Percentiles rank a stretch among this genome's conserved stretches.
Conservation (phyloP, 2,888 invertebrate genomes). For the Synanthedon formicaeformis region DNA sequence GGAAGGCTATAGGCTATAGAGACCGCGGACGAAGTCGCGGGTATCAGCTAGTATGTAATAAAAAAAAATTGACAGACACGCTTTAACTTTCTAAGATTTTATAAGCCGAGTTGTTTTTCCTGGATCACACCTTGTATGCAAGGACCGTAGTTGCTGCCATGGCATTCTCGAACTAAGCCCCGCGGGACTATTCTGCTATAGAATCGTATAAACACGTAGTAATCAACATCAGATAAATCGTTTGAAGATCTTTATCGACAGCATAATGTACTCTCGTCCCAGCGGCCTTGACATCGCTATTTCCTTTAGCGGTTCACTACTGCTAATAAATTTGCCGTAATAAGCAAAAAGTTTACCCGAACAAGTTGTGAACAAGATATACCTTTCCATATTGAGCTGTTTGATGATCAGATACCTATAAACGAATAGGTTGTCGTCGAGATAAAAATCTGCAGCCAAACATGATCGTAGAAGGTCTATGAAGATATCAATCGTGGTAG, state of each 20-base stretch:
- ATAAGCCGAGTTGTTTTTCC: neutral
- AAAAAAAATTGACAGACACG: too few relatives aligned
- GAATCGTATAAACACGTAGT: neutral
- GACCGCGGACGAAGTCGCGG: too few relatives aligned
- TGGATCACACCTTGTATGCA: neutral
- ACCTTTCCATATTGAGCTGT: neutral
- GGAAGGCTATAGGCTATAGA: too few relatives aligned
- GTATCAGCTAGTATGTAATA: too few relatives aligned
- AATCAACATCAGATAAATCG: neutral
- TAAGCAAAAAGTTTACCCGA: neutral
- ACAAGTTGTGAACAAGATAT: neutral
- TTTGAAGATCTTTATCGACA: neutral
- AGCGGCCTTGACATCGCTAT: neutral
- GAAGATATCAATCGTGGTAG: neutral
- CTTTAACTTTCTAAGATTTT: neutral
- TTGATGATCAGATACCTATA: neutral
- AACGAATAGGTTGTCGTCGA: neutral
- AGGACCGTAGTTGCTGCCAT: slow-evolving; percentile 6
- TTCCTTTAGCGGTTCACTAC: neutral
- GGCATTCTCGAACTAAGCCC: slow-evolving; percentile 16
- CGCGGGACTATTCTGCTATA: neutral
- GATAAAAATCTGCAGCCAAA: neutral
- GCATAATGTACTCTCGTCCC: neutral
- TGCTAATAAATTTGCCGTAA: neutral
- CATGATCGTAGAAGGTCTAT: neutral